These are phyloP conservation scores for Oxyura jamaicensis DNA, from an alignment of 2,113 vertebrate genomes.

Conservation along the genomic window DNA sequence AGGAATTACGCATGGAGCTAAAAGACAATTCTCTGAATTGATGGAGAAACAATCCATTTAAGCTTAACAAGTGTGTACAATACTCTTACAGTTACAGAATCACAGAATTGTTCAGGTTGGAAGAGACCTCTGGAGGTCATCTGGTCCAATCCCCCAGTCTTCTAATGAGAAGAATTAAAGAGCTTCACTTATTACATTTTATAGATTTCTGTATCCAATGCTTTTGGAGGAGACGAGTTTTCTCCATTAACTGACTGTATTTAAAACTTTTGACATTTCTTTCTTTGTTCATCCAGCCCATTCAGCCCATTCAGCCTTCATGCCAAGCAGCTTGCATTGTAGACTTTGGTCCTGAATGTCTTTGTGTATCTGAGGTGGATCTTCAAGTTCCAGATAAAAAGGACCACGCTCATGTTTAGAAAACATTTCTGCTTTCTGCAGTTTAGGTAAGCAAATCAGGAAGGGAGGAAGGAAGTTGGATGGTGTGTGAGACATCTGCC, in stretches of 20 bases:
- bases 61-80: not conserved
- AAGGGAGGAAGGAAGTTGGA: not conserved
- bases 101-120: not conserved
- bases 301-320: not conserved
- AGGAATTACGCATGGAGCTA: slow-evolving; percentile 20
- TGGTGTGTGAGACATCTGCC: not conserved
- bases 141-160: not conserved
- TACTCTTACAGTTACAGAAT: not conserved
- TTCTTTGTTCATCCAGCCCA: not conserved
- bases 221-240: not conserved
- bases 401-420: not conserved
- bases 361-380: not conserved
- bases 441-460: not conserved
- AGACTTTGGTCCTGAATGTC: not conserved
- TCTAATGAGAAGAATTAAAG: not conserved
- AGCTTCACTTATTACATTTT: not conserved
- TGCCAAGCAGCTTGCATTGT: not conserved
- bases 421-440: not conserved
- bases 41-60: not conserved
- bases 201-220: not conserved
- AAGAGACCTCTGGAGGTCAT: not conserved
- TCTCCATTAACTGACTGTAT: not conserved
- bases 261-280: not conserved
- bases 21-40: slow-evolving; percentile 36
- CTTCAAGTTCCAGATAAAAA: not conserved